Conservation (phyloP, 2,797 vertebrate species). For the Acipenser ruthenus region DNA sequence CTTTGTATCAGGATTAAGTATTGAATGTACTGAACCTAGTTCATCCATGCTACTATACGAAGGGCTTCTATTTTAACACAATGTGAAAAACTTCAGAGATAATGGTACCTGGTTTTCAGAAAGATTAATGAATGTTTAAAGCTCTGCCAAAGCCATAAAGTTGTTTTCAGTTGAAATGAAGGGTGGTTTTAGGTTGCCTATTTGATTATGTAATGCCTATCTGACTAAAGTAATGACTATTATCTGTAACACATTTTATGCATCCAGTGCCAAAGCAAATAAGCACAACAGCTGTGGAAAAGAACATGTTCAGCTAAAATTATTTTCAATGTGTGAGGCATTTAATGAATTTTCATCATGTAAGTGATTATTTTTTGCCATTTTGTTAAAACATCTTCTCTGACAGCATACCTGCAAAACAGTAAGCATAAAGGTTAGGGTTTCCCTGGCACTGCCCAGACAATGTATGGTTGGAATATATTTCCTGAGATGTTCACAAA, state of each 20-base stretch:
- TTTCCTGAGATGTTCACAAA: too few relatives aligned
- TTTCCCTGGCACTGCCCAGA: too few relatives aligned
- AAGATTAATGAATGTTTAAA: not conserved
- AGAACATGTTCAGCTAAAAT: constrained; percentile 51
- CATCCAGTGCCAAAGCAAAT: constrained; percentile 41
- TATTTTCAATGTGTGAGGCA: constrained; percentile 61
- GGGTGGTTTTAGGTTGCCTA: constrained; percentile 19
- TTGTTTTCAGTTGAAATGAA: constrained; percentile 3
- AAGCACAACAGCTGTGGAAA: constrained; percentile 46
- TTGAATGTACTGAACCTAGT: too few relatives aligned
- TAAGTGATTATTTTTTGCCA: not conserved
- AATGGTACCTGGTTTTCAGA: not conserved
- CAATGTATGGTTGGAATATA: too few relatives aligned
- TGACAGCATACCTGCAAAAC: not conserved
- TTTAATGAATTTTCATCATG: constrained; percentile 52
- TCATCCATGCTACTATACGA: too few relatives aligned
- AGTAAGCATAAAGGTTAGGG: too few relatives aligned
- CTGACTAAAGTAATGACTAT: constrained; percentile 27
- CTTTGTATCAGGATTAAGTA: too few relatives aligned
- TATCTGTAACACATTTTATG: constrained; percentile 32
- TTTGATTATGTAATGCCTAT: constrained; percentile 35
- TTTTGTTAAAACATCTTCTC: not conserved
- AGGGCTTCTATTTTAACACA: too few relatives aligned
- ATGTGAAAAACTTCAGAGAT: too few relatives aligned
- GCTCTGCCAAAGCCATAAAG: not conserved